Evolutionary conservation across 1,140 invertebrate species (phyloP), one percentile per base, ranked within the genome.

Genomic region (Probaryconus sp.): DNA sequence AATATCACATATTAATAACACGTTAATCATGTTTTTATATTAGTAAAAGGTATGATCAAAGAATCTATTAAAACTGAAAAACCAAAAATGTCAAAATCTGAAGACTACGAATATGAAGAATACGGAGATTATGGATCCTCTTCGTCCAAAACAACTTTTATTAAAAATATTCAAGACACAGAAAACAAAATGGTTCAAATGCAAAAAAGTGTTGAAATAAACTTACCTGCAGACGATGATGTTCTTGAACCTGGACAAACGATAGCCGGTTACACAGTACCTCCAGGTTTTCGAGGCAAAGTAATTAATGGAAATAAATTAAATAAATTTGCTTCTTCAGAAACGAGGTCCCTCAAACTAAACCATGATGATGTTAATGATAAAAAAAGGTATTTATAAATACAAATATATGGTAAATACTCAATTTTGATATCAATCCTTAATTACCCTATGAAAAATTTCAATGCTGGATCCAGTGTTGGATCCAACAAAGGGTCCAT

Each of bases 271-370:
- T 92, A 91, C 53, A 90, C 88, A 10, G 91, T 93, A 55, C 92
- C 92, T 1, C 61, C 87, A 16, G 92, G 92, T n/a, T 92, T 92
- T 71, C 88, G 92, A 53, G 92, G 91, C 0, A 90, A 90, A 82
- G 88, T 93, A 16, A 26, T 64, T 33, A 58, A 7, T 51, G 68
- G 61, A 43, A 92, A 90, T 0, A 87, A 89, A 11, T 88, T 72
- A 33, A 76, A 65, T 31, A 83, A 79, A 45, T 71, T 63, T 13
- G 55, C 71, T 3, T 68, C 65, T 33, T 73, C 77, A 3, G 79
- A 81, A 48, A 82, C 80, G 1, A 81, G 78, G 47, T 83, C 85
- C 10, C 63, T 84, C 18, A 79, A 75, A 45, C 71, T 71, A 28
- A 77, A 58, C 61, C 67, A 78, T 26, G 61, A 73, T 17, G n/a